Base-by-base conservation (phyloP, 1,140 invertebrate species). In the Bombus waltoni region DNA sequence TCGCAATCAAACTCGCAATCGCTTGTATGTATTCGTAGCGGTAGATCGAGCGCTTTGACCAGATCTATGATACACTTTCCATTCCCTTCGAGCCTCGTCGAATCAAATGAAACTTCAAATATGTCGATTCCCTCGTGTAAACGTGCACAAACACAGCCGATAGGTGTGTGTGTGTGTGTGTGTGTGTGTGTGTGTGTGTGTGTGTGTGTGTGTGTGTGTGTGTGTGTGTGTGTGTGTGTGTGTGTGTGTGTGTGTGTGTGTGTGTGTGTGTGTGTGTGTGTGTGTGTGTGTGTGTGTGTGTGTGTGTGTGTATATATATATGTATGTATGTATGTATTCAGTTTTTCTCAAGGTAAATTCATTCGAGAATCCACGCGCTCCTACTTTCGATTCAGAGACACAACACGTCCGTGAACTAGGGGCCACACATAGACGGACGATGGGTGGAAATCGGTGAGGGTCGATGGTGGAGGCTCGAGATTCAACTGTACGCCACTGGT, bases 401-500 rank as follows among this genome's bases (percentile, higher is more conserved):
- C 22, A 73, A 44, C 40, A 8, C 40, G 28, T 0, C 28, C 22
- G 53, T 8, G 32, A n/a, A 53, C 47, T 53, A 22, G 47, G 47
- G 18, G 47, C 1, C 22, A 53, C 47, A 53, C 47, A 53, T 5
- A 38, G 44, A n/a, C 10, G 6, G 15, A 18, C 32, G 35, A n/a
- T 9, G 38, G 35, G 9, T 40, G 47, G 62, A 70, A 71, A 83
- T 75, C 80, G 79, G 44, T 25, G 84, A 70, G 32, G 73, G 72
- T 81, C 59, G 78, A 80, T 53, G 44, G 32, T n/a, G 22, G 25
- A 57, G 32, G 44, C 38, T 35, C 28, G n/a, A 3, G 6, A 22
- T 79, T 62, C 53, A 68, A 77, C 76, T 85, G 77, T 80, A 42
- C 44, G 59, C 78, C 32, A 76, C 65, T 32, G 77, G 77, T 25